Percentiles rank a stretch among this genome's conserved stretches.
Conservation (phyloP, 2,888 invertebrate genomes). For the Alitta virens region DNA sequence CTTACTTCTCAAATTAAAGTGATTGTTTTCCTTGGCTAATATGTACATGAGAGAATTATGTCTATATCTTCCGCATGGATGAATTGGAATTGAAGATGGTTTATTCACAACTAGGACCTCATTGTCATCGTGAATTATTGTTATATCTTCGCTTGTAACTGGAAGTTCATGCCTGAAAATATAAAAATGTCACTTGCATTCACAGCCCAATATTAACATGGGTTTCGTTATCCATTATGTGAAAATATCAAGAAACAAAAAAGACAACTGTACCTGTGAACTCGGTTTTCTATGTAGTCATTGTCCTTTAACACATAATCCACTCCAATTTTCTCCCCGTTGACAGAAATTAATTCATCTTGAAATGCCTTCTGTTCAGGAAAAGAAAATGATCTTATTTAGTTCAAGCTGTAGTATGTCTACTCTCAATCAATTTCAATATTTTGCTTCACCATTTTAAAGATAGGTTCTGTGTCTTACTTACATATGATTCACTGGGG, state of each 20-base stretch:
- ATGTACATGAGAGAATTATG: constrained; percentile 97
- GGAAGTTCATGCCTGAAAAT: constrained; percentile 90
- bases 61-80: constrained; percentile 96
- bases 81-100: constrained; percentile 98
- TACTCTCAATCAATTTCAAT: too few species aligned
- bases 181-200: too few species aligned
- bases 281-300: constrained; percentile 83
- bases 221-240: too few species aligned
- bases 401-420: too few species aligned
- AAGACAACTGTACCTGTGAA: constrained; percentile 87
- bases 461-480: too few species aligned
- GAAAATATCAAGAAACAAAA: too few species aligned
- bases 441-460: too few species aligned
- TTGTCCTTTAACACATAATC: constrained; percentile 91
- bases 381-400: not conserved
- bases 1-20: constrained; percentile 80
- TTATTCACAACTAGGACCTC: constrained; percentile 99
- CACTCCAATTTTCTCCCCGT: constrained; percentile 75
- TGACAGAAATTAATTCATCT: constrained; percentile 35
- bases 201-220: too few species aligned
- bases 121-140: constrained; percentile 96
- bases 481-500: constrained; percentile 56
- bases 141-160: constrained; percentile 86
- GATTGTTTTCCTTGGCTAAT: constrained; percentile 90
- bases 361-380: constrained; percentile 18